phyloP scores from a whole-genome alignment of 1,140 invertebrate genomes.

The Aphis craccivora region DNA sequence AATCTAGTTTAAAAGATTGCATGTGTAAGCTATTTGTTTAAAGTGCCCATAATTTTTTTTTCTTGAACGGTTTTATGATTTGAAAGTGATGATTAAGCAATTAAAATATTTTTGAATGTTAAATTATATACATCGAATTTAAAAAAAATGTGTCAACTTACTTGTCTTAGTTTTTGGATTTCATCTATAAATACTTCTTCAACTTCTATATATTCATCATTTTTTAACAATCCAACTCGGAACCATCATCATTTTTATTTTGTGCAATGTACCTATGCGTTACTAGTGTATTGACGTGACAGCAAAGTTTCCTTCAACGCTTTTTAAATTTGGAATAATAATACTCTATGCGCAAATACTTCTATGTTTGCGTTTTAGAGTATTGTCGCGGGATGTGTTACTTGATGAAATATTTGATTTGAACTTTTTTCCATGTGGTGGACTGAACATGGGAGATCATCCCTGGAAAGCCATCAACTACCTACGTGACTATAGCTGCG shows the following conservation, averaged over 20 bases:
- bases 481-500: not conserved
- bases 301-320: not conserved
- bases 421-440: not conserved
- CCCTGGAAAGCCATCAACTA: conserved; percentile 3
- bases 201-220: not conserved
- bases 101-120: not conserved
- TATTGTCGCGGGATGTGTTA: not conserved
- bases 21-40: not conserved
- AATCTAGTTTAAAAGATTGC: not conserved
- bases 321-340: not conserved
- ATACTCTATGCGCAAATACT: not conserved
- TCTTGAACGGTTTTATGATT: not conserved
- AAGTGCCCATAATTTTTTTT: not conserved
- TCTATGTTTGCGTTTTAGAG: not conserved
- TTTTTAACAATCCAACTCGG: not conserved
- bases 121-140: not conserved
- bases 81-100: too few species aligned
- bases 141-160: not conserved
- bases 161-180: not conserved
- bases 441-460: not conserved
- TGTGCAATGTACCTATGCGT: not conserved
- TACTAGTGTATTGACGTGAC: too few species aligned
- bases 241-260: not conserved
- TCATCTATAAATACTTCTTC: not conserved
- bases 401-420: not conserved